A percentile compares a stretch with the other conserved stretches of the same genome.
phyloP scores from a whole-genome alignment of 2,113 vertebrate species.

The Paramisgurnus dabryanus region DNA sequence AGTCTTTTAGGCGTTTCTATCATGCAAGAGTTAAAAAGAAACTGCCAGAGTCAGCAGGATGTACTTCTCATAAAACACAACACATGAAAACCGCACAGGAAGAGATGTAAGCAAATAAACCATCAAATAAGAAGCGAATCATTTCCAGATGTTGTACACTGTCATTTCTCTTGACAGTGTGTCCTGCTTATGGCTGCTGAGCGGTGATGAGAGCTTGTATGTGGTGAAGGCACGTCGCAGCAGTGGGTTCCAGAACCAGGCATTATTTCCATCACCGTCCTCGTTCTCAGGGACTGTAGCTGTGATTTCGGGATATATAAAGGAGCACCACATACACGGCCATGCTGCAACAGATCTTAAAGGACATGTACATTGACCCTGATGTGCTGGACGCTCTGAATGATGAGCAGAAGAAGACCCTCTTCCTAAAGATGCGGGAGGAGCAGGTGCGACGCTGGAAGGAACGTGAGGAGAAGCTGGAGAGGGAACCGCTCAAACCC shows the following conservation, averaged over 20 bases:
- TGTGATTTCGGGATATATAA: constrained; percentile 6
- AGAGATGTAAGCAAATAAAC: neutral
- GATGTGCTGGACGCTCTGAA: constrained; percentile 76
- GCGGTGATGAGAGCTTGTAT: constrained; percentile 45
- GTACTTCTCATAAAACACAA: neutral
- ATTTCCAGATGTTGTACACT: constrained; percentile 53
- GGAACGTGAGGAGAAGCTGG: constrained; percentile 74
- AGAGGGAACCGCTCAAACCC: constrained; percentile 57
- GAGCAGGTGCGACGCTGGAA: constrained; percentile 80
- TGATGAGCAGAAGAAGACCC: constrained; percentile 79
- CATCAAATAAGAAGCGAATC: constrained; percentile 6
- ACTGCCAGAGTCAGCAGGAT: neutral
- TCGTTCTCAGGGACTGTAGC: neutral
- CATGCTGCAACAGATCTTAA: constrained; percentile 82
- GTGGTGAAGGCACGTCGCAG: constrained; percentile 38
- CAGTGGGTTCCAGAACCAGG: neutral
- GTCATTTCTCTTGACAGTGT: constrained; percentile 50
- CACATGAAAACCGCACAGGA: neutral
- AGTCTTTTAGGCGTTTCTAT: no score
- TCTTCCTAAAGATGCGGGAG: constrained; percentile 81
- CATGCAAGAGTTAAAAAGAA: neutral
- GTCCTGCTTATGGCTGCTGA: constrained; percentile 40
- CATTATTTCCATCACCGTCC: constrained; percentile 22
- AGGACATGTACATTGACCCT: constrained; percentile 81
- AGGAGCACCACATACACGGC: constrained; percentile 15